These are phyloP conservation scores for Stenurella melanura DNA, from an alignment of 2,888 invertebrate genomes.

Conservation along the genomic window DNA sequence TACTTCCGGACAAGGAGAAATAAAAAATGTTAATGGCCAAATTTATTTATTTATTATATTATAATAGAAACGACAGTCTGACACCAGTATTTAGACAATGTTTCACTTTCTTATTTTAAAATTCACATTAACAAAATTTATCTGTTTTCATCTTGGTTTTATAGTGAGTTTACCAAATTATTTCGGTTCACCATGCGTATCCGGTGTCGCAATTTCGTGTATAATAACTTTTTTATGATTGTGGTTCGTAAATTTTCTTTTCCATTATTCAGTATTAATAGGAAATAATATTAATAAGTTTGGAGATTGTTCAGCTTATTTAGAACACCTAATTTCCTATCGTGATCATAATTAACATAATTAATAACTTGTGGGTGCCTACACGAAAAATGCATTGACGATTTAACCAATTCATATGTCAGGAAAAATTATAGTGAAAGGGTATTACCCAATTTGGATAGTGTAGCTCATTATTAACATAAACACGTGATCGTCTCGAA, in stretches of 20 bases:
- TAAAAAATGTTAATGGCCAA: background rate
- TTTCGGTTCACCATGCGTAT: conserved; percentile 1
- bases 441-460: background rate
- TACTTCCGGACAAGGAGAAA: background rate
- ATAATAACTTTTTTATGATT: conserved; percentile 3
- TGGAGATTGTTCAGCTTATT: background rate
- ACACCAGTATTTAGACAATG: background rate
- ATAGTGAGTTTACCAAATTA: conserved; percentile 1
- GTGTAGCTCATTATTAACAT: background rate
- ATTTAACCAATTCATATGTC: background rate
- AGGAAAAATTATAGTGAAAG: conserved; percentile 1
- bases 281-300: background rate
- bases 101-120: conserved; percentile 6
- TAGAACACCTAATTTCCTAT: background rate
- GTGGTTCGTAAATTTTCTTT: background rate
- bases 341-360: background rate
- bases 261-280: background rate
- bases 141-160: conserved; percentile 7
- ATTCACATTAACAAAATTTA: conserved; percentile 7
- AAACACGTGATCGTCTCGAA: background rate
- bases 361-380: background rate
- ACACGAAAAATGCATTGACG: background rate
- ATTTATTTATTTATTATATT: background rate
- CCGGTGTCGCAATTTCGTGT: background rate
- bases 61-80: background rate